Base-by-base conservation (phyloP, 2,113 vertebrate species). In the Glaucidium brasilianum region DNA sequence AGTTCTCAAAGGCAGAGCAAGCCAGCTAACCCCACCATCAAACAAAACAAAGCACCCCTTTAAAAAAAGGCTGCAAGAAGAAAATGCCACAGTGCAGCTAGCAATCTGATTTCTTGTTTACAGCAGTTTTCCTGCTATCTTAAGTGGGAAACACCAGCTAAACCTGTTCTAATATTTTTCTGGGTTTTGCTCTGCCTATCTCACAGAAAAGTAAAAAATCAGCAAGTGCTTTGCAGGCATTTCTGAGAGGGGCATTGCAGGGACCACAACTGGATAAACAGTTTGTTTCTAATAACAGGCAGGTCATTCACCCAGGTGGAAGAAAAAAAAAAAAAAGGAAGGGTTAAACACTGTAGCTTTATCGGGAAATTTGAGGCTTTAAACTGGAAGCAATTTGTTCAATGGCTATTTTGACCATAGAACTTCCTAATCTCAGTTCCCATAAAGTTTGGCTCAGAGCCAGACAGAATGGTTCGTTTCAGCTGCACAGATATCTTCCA, bases 401-500 rank as follows among this genome's bases (percentile, higher is more conserved):
- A 97, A 97, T 92, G 97, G 97, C 97, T 97, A 96, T 98, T 99
- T 98, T 98, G 97, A 96, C 98, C 96, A 96, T 43, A 90, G 85
- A 78, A 96, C 94, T 97, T 98, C 98, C 98, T 99, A 98, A 98
- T 98, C 98, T 98, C 75, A 95, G 98, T 98, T 98, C 98, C 98
- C 98, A 98, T 97, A 98, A 98, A 97, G 97, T 97, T 94, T 98
- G 97, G 97, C 97, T 85, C 74, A 76, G 43, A 94, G 97, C 97
- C 97, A 98, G 78, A 43, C 97, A 95, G 97, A 98, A 97, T 86
- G 97, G 95, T 96, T 98, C 92, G 1, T 98, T 97, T 97, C 98
- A 97, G 97, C 97, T 97, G 98, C 92, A 90, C 93, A 97, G 98
- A 98, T 98, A 99, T 98, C 97, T 95, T 98, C 98, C 94, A 97